Conservation (phyloP, 2,113 vertebrate genomes). For the Myotis yumanensis region DNA sequence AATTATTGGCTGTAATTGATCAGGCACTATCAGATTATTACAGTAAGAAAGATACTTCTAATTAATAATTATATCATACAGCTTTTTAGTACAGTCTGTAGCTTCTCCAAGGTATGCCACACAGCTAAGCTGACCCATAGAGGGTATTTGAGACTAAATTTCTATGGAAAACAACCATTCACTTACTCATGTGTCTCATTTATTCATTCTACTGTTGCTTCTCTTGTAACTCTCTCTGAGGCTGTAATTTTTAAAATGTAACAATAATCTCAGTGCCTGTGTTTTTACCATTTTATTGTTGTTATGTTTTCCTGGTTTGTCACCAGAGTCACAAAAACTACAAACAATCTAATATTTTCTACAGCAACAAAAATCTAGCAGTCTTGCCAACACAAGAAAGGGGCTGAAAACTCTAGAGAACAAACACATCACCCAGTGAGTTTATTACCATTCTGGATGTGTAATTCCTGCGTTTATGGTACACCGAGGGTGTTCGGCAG, state of each 20-base stretch:
- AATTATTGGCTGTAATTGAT: not conserved
- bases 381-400: conserved; percentile 47
- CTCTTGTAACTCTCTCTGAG: not conserved
- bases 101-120: not conserved
- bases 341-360: conserved; percentile 65
- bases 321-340: conserved; percentile 41
- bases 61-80: not conserved
- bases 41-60: not conserved
- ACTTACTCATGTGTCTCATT: conserved; percentile 48
- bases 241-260: conserved; percentile 56
- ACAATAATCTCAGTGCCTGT: not conserved
- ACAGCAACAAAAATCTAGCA: conserved; percentile 36
- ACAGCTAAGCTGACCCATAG: not conserved
- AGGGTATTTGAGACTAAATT: not conserved
- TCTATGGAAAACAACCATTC: not conserved
- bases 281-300: conserved; percentile 44
- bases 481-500: conserved; percentile 24
- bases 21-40: not conserved
- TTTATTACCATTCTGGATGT: conserved; percentile 38
- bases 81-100: not conserved
- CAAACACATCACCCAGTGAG: not conserved
- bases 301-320: conserved; percentile 47
- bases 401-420: conserved; percentile 42
- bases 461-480: conserved; percentile 45
- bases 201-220: not conserved